phyloP scores from a whole-genome alignment of 1,140 invertebrate genomes.

The Stegodyphus mimosarum region DNA sequence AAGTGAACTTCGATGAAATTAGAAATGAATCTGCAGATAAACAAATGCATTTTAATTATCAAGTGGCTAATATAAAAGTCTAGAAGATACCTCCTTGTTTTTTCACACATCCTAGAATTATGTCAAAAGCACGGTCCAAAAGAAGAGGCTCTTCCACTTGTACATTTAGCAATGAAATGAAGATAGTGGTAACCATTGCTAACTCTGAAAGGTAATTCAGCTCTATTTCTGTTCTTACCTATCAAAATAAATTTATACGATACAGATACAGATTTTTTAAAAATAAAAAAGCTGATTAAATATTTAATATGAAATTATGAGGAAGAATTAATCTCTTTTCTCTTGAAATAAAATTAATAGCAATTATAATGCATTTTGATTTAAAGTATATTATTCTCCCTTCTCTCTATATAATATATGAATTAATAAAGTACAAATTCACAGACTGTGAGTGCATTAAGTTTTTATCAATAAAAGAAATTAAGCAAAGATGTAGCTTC shows the following conservation, averaged over 20 bases:
- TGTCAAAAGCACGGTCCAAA: conserved; percentile 14
- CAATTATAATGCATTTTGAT: too few relatives aligned
- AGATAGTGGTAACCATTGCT: conserved; percentile 17
- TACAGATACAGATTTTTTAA: neutral
- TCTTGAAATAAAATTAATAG: too few relatives aligned
- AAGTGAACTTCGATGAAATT: neutral
- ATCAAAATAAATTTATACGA: neutral
- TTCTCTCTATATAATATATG: too few relatives aligned
- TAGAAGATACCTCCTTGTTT: conserved; percentile 22
- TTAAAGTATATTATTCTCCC: too few relatives aligned
- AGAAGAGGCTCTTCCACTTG: neutral
- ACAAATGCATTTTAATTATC: neutral
- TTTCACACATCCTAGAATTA: conserved; percentile 1
- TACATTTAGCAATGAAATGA: conserved; percentile 8
- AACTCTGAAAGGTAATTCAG: conserved; percentile 36
- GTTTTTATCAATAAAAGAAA: too few relatives aligned
- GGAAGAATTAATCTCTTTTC: neutral
- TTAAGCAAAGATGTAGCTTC: too few relatives aligned
- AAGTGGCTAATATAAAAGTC: conserved; percentile 30
- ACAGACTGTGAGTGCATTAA: too few relatives aligned
- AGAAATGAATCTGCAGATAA: neutral
- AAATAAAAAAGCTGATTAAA: neutral
- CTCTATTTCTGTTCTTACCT: neutral
- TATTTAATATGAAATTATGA: neutral
- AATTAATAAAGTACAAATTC: too few relatives aligned